phyloP scores from a whole-genome alignment of 92 coral and sea anemone genomes.

The Porites divaricata region DNA sequence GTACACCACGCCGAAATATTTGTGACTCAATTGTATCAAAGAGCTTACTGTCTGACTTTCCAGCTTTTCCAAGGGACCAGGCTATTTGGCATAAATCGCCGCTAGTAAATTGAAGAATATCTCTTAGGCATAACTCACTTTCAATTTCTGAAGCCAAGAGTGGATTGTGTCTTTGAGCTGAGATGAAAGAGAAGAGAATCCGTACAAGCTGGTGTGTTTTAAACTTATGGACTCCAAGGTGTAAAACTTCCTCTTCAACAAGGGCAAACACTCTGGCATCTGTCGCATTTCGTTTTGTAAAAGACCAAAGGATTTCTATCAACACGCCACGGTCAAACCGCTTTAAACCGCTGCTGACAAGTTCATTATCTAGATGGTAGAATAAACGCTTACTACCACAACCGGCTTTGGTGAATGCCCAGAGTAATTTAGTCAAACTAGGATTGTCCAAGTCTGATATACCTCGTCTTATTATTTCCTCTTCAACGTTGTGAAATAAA shows the following conservation, averaged over 20 bases:
- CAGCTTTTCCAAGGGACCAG: constrained; percentile 11
- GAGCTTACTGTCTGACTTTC: not conserved
- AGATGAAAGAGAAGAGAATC: not conserved
- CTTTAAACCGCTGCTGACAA: not conserved
- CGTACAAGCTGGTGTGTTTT: not conserved
- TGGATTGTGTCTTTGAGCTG: not conserved
- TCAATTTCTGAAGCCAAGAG: not conserved
- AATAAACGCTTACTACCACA: constrained; percentile 8
- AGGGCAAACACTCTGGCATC: constrained; percentile 6
- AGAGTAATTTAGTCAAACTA: not conserved
- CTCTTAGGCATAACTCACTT: not conserved
- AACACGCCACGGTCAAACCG: not conserved
- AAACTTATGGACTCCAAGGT: constrained; percentile 11
- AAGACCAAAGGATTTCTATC: constrained; percentile 1
- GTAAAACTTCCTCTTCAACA: not conserved
- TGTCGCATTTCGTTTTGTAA: not conserved
- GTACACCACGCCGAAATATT: not conserved
- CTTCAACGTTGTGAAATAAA: constrained; percentile 3
- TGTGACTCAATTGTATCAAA: constrained; percentile 4
- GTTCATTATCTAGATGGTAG: not conserved
- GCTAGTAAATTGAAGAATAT: not conserved
- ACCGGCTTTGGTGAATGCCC: constrained; percentile 16
- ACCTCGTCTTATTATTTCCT: constrained; percentile 4
- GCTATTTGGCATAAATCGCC: constrained; percentile 5
- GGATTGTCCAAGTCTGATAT: not conserved